Percentiles rank a stretch among this genome's conserved stretches.
Evolutionary conservation across 1,140 invertebrate species (phyloP).

Genomic region (Schlechtendalia chinensis): DNA sequence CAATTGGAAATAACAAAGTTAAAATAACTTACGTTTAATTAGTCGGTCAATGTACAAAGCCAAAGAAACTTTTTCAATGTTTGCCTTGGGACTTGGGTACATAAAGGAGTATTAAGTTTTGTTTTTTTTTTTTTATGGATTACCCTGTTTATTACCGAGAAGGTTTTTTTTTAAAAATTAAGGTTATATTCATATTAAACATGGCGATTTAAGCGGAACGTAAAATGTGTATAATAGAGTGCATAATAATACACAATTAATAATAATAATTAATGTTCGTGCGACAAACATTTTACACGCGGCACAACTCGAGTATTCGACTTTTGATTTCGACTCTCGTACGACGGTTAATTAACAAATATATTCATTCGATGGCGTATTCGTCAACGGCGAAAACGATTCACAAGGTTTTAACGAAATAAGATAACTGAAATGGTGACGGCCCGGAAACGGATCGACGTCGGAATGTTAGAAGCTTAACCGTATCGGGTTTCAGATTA

Average conservation of each 20-base stretch:
- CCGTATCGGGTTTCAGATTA: too few relatives aligned
- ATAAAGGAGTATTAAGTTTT: slow-evolving; percentile 27
- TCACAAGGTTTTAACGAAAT: too few relatives aligned
- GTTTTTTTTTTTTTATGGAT: neutral
- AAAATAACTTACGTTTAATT: neutral
- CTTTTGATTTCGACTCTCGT: neutral
- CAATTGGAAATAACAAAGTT: neutral
- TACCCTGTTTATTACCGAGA: neutral
- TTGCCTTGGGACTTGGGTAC: neutral
- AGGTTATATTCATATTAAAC: neutral
- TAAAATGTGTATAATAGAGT: neutral
- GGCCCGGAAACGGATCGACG: too few relatives aligned
- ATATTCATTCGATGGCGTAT: neutral
- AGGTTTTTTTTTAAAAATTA: neutral
- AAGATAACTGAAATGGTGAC: too few relatives aligned
- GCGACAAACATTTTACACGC: too few relatives aligned
- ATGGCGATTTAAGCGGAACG: neutral
- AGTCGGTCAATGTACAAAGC: neutral
- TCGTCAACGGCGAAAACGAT: neutral
- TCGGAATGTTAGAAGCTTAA: too few relatives aligned
- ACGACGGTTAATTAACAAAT: neutral
- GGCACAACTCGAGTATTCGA: neutral
- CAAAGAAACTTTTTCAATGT: slow-evolving; percentile 11
- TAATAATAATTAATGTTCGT: too few relatives aligned
- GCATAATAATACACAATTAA: neutral